These are phyloP conservation scores for Stichopus horrens DNA, from an alignment of 53 echinoderm and acorn worm species.

Conservation along the genomic window DNA sequence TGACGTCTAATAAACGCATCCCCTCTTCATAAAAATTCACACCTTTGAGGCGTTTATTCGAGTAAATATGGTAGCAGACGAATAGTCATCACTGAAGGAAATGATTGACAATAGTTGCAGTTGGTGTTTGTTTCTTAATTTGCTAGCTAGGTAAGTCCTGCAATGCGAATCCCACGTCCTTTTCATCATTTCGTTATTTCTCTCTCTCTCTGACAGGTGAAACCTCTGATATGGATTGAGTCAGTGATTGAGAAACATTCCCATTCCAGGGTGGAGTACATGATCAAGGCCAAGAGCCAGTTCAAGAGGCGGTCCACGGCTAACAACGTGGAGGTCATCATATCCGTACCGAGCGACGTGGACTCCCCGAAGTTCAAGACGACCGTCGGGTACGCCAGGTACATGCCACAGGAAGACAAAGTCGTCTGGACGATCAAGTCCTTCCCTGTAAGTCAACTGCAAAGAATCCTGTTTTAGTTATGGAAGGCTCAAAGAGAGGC, in stretches of 20 bases:
- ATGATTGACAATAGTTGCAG: too few species aligned
- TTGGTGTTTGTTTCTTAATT: too few species aligned
- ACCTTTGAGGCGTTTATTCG: too few species aligned
- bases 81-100: too few species aligned
- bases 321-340: constrained; percentile 96
- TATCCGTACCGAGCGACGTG: constrained; percentile 95
- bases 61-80: too few species aligned
- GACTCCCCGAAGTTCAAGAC: constrained; percentile 99
- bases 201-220: constrained; percentile 61
- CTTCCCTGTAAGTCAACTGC: constrained; percentile 77
- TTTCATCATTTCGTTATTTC: not conserved
- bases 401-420: constrained; percentile 81
- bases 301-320: constrained; percentile 97
- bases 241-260: constrained; percentile 98
- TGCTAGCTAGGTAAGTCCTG: too few species aligned
- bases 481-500: too few species aligned
- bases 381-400: constrained; percentile 88
- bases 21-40: too few species aligned
- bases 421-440: constrained; percentile 97
- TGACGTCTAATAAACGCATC: too few species aligned
- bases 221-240: constrained; percentile 99
- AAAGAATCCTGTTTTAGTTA: not conserved
- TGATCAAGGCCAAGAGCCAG: constrained; percentile 99
- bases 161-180: too few species aligned
- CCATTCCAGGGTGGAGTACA: constrained; percentile 98